Base-by-base conservation (phyloP, 2,797 vertebrate species). In the Sciaenops ocellatus region DNA sequence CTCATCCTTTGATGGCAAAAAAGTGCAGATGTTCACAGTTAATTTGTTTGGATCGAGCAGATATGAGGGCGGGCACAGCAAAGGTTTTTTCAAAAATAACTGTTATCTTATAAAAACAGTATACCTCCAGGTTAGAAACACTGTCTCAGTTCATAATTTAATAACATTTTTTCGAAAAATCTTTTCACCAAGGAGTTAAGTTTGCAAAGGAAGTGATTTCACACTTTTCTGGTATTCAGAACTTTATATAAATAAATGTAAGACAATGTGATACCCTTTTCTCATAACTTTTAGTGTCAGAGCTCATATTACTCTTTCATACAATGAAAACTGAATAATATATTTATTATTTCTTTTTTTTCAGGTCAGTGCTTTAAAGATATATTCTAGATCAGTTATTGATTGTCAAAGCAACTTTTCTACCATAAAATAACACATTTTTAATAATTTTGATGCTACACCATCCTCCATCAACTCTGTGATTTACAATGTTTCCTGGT, bases 1-100 rank as follows among this genome's bases (percentile, higher is more conserved):
- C 47, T 81, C 71, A 66, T 66, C 73, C 73, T 80, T 88, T 82
- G 81, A 80, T 75, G 76, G 59, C 64, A 65, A 55, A 18, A 18
- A 77, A 63, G 62, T 69, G 52, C 73, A 82, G 61, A 79, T 78
- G 55, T 78, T 80, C 82, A 84, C 60, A 57, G 70, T 82, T 83
- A 48, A 78, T 75, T 71, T 69, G 56, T 72, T 75, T 75, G 73
- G 38, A 62, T 67, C 26, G 28, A 50, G 74, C 0, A 3, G 66
- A 77, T 60, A 61, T 55, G 50, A 81, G 12, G 17, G 70, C 54
- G 24, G 72, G 42, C 67, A 84, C 59, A 85, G 48, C 57, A 86
- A 86, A 84, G 73, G 60, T 48, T 68, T 79, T 74, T 54, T n/a
- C 9, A 50, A 63, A 56, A 80, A 80, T 74, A 72, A 73, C 44